Base-by-base conservation (phyloP, 2,797 vertebrate genomes). In the Zalophus californianus region DNA sequence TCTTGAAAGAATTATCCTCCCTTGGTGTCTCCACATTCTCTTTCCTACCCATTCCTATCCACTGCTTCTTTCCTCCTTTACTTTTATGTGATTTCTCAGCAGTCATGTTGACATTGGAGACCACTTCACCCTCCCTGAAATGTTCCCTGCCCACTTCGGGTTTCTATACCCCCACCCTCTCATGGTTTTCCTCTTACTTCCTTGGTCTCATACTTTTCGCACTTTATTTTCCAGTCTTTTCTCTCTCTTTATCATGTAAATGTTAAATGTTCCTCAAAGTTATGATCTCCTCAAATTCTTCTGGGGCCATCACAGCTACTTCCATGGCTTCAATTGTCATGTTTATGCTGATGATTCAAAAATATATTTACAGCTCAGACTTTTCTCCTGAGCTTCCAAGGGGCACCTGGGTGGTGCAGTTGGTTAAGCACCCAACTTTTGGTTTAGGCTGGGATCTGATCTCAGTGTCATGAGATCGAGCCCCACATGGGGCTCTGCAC, bases 101-200 rank as follows among this genome's bases (percentile, higher is more conserved):
- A 58, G 29, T n/a, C 73, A 15, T 80, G 32, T 12, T 79, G 77
- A 88, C 41, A 66, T 2, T 35, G 41, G 29, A 73, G 86, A 54
- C 50, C 70, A 68, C 29, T 21, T 50, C 20, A 52, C 50, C 14
- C 6, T 90, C 54, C n/a, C 72, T 38, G 29, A 94, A 83, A 50
- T 50, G 44, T 23, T 18, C 7, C 14, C 41, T 18, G 2, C 2
- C 13, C 3, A 0, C 0, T 27, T 1, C 7, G 23, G 20, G 70
- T 86, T 90, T 94, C 29, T 82, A 10, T 79, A 23, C 70, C 18
- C 62, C 58, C 35, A 83, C 11, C 21, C 1, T 77, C 25, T 85
- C 20, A 3, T 70, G 3, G 21, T 60, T 94, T 94, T 62, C 58
- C 50, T 93, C 18, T 91, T 94, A 35, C 32, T 85, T 87, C 23